Conservation (phyloP, 1,140 invertebrate species). For the Neocloeon triangulifer region DNA sequence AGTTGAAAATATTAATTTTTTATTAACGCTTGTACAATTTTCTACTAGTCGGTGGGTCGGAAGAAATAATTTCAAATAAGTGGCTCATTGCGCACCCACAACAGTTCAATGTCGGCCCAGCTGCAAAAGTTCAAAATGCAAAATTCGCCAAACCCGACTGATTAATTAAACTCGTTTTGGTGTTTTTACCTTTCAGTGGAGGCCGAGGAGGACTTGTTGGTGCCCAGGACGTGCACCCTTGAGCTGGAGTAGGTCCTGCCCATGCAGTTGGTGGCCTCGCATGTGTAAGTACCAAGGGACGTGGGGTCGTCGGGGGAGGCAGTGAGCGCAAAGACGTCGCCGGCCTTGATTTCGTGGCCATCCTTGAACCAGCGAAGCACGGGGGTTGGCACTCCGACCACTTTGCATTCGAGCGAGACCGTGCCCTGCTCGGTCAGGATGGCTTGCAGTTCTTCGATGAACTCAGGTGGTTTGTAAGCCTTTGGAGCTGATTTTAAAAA, state of each 20-base stretch:
- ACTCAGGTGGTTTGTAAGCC: conserved; percentile 66
- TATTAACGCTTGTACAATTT: too few species aligned
- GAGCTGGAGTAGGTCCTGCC: conserved; percentile 58
- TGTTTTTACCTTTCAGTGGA: too few species aligned
- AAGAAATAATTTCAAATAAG: too few species aligned
- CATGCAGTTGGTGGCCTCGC: conserved; percentile 71
- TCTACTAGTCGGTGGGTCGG: too few species aligned
- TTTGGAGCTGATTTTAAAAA: conserved; percentile 67
- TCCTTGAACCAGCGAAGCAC: conserved; percentile 64
- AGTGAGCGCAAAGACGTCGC: conserved; percentile 64
- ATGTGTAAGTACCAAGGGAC: conserved; percentile 52
- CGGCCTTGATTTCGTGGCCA: conserved; percentile 62
- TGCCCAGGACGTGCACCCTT: conserved; percentile 36
- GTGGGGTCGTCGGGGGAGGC: conserved; percentile 58
- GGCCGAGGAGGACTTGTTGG: not conserved
- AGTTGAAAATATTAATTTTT: too few species aligned
- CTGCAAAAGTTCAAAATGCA: too few species aligned
- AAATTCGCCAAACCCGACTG: too few species aligned
- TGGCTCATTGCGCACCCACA: too few species aligned
- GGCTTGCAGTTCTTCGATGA: conserved; percentile 57
- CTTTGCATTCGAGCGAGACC: conserved; percentile 72
- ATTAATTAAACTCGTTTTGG: too few species aligned
- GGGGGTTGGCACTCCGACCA: conserved; percentile 65
- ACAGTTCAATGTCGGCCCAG: too few species aligned
- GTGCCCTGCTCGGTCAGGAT: conserved; percentile 66